Conservation (phyloP, 2,888 invertebrate species). For the Melipona bicolor region DNA sequence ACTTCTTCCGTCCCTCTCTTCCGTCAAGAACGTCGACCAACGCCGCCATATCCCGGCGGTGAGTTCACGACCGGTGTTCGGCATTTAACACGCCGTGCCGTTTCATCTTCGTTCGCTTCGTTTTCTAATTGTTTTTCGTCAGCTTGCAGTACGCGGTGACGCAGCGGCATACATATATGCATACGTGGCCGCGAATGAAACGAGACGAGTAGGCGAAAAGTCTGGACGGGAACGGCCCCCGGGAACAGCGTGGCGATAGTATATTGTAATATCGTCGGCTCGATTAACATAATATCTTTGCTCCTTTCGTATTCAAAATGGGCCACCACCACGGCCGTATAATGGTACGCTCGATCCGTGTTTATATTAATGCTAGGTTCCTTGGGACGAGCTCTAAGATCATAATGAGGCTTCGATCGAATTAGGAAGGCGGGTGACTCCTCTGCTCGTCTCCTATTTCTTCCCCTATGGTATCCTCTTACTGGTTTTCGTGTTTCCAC, state of each 20-base stretch:
- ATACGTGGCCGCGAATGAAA: slow-evolving; percentile 14
- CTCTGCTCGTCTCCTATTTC: slow-evolving; percentile 50
- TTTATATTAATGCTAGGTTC: slow-evolving; percentile 82
- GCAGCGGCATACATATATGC: slow-evolving; percentile 41
- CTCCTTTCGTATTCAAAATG: slow-evolving; percentile 81
- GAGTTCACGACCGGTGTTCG: neutral
- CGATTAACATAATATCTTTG: slow-evolving; percentile 82
- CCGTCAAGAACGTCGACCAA: slow-evolving; percentile 1
- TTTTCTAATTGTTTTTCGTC: slow-evolving; percentile 59
- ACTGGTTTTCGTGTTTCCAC: slow-evolving; percentile 30
- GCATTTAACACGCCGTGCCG: neutral
- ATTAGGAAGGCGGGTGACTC: slow-evolving; percentile 76
- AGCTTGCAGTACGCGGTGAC: slow-evolving; percentile 32
- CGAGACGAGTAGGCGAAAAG: slow-evolving; percentile 66
- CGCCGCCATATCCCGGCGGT: neutral
- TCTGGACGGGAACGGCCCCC: slow-evolving; percentile 60
- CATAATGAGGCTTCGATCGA: slow-evolving; percentile 81
- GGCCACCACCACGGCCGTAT: slow-evolving; percentile 72
- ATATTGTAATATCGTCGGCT: slow-evolving; percentile 76
- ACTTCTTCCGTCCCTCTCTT: neutral
- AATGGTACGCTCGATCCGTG: slow-evolving; percentile 81
- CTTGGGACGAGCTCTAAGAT: slow-evolving; percentile 74
- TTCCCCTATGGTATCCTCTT: slow-evolving; percentile 14
- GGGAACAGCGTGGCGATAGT: slow-evolving; percentile 61
- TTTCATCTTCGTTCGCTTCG: slow-evolving; percentile 11